Conservation (phyloP, 2,888 invertebrate genomes). For the Brenthis hecate region DNA sequence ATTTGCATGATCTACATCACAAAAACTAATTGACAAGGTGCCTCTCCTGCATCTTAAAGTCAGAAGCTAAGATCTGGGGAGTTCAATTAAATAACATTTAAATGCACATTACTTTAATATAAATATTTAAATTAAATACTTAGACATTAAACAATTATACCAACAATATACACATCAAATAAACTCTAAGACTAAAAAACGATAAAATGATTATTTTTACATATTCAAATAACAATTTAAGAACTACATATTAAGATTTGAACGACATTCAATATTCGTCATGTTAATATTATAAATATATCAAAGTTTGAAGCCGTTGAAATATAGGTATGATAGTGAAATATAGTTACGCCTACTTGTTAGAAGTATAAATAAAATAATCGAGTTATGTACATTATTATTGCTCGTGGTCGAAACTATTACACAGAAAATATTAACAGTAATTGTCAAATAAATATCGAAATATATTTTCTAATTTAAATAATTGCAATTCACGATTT, state of each 20-base stretch:
- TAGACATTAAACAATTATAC: constrained; percentile 25
- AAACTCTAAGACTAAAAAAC: constrained; percentile 31
- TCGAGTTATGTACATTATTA: constrained; percentile 6
- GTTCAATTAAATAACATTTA: constrained; percentile 9
- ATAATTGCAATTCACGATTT: background rate
- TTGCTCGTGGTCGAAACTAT: background rate
- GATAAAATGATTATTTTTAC: constrained; percentile 19
- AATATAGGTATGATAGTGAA: constrained; percentile 8
- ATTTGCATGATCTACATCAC: no score
- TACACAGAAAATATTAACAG: background rate
- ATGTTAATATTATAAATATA: constrained; percentile 14
- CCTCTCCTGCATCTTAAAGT: no score
- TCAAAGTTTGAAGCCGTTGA: constrained; percentile 6
- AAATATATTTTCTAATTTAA: background rate
- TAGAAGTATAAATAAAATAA: constrained; percentile 1
- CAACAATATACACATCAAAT: constrained; percentile 34
- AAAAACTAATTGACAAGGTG: no score
- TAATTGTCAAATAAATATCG: background rate
- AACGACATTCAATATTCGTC: constrained; percentile 18
- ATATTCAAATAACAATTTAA: constrained; percentile 26
- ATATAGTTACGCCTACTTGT: background rate
- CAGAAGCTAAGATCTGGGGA: background rate
- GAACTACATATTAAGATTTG: constrained; percentile 20
- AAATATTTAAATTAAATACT: constrained; percentile 25
- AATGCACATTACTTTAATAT: constrained; percentile 29